Conservation (phyloP, 2,797 vertebrate species). For the Paedocypris micromegethes region DNA sequence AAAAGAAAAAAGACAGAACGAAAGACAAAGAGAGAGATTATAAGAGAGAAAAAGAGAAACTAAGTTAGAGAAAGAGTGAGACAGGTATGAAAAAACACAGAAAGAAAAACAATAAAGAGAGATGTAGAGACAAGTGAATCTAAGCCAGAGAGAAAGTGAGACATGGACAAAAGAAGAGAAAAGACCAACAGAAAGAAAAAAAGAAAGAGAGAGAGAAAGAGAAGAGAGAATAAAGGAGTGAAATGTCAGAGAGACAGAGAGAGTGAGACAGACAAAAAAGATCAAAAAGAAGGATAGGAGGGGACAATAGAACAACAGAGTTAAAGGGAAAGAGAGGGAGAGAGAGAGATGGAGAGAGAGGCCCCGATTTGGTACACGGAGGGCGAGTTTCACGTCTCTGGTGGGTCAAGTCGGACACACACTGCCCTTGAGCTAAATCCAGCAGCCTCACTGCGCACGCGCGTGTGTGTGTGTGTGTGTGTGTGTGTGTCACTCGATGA, state of each 20-base stretch:
- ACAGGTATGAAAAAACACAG: no score
- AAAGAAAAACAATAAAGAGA: no score
- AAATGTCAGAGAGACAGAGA: no score
- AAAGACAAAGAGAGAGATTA: no score
- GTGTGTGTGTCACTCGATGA: constrained; percentile 15
- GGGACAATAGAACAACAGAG: not conserved
- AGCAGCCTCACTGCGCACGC: not conserved
- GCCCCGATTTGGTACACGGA: not conserved
- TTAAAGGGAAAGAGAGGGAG: not conserved
- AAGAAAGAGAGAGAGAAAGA: not conserved
- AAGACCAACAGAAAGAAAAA: no score
- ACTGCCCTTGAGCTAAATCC: constrained; percentile 20
- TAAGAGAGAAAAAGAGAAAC: no score
- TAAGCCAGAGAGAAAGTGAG: no score
- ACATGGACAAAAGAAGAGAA: no score
- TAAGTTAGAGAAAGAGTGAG: no score
- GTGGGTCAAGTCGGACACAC: constrained; percentile 7
- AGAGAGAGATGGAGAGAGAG: not conserved
- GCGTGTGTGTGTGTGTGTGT: constrained; percentile 3
- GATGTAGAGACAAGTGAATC: no score
- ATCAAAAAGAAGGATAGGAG: not conserved
- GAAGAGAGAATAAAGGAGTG: no score
- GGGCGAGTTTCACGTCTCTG: constrained; percentile 1
- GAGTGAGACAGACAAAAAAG: not conserved
- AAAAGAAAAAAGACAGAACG: no score